Percentiles rank a stretch among this genome's conserved stretches.
These are phyloP conservation scores for Oncorhynchus nerka DNA, from an alignment of 2,113 vertebrate genomes.

Conservation along the genomic window DNA sequence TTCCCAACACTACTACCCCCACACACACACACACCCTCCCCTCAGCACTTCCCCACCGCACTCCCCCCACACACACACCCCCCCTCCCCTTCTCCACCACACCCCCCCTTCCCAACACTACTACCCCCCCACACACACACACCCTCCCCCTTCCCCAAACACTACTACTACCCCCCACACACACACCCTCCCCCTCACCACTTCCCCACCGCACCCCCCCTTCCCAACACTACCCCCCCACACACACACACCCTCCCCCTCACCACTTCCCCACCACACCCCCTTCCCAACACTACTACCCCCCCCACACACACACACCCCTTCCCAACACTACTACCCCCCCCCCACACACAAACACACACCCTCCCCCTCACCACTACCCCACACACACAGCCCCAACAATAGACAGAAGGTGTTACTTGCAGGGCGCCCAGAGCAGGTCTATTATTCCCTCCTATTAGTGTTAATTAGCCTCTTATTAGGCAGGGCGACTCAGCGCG, in stretches of 20 bases:
- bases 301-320: no score
- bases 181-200: no score
- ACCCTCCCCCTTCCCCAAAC: no score
- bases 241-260: not conserved
- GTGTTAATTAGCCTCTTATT: conserved; percentile 40
- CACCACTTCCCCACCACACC: not conserved
- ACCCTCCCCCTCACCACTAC: not conserved
- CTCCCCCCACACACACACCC: no score
- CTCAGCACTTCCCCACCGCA: no score
- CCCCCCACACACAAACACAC: not conserved
- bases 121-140: no score
- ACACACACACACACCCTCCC: not conserved
- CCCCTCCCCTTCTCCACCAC: no score
- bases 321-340: no score
- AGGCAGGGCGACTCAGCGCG: conserved; percentile 4
- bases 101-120: not conserved
- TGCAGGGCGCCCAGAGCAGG: conserved; percentile 7
- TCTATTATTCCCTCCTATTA: conserved; percentile 33
- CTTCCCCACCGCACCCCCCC: no score
- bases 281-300: no score
- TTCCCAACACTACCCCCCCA: not conserved
- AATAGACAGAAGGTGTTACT: conserved; percentile 10
- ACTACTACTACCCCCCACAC: no score
- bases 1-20: not conserved
- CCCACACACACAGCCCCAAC: not conserved